Evolutionary conservation across 2,888 invertebrate species (phyloP).

Genomic region (Malthinus seriepunctatus): DNA sequence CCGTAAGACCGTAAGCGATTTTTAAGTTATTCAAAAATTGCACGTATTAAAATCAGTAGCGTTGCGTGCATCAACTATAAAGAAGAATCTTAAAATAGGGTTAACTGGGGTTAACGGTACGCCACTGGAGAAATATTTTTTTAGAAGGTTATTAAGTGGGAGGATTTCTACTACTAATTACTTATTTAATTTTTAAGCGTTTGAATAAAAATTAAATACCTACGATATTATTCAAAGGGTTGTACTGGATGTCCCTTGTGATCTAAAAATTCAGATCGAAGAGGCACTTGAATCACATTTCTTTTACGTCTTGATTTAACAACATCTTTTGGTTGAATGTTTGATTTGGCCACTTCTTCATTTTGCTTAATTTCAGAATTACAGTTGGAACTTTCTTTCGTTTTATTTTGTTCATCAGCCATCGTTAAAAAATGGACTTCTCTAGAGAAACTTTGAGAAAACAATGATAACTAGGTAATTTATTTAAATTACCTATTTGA

Average conservation of each 20-base stretch:
- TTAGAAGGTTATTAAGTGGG: too few species aligned
- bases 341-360: constrained; percentile 1
- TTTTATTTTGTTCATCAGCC: constrained; percentile 6
- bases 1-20: constrained; percentile 7
- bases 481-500: neutral
- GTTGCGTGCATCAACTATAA: neutral
- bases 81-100: neutral
- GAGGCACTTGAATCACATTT: constrained; percentile 16
- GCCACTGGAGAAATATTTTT: too few species aligned
- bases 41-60: neutral
- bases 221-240: constrained; percentile 14
- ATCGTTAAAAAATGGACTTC: neutral
- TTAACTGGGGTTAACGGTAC: neutral
- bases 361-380: neutral
- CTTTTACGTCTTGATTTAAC: constrained; percentile 15
- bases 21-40: neutral
- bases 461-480: neutral
- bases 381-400: neutral
- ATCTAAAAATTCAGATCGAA: constrained; percentile 10
- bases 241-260: constrained; percentile 12
- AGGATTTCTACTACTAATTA: neutral
- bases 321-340: neutral
- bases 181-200: neutral
- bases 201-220: neutral
- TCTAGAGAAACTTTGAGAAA: neutral